Evolutionary conservation across 2,888 invertebrate species (phyloP).

Genomic region (Sturmia bella): DNA sequence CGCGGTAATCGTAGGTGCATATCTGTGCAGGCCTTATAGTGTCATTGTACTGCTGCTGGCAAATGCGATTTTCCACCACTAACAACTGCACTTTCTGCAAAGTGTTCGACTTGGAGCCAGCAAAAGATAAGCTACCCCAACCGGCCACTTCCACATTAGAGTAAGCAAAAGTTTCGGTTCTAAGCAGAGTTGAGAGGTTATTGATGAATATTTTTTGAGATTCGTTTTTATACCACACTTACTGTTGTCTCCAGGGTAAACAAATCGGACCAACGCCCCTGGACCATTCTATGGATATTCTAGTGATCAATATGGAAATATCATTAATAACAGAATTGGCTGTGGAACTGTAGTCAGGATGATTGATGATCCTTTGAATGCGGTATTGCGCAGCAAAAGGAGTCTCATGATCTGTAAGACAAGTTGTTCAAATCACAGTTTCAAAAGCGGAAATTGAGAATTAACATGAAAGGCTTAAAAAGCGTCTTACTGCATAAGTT

Average conservation of each 20-base stretch:
- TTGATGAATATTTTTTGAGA: neutral
- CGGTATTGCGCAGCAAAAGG: conserved; percentile 79
- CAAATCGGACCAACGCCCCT: conserved; percentile 84
- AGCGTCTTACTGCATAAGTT: no score
- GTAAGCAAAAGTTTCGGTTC: conserved; percentile 72
- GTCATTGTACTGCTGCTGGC: conserved; percentile 72
- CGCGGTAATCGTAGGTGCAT: conserved; percentile 75
- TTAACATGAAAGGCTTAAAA: no score
- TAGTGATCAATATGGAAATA: conserved; percentile 83
- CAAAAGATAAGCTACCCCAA: conserved; percentile 84
- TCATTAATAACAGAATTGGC: conserved; percentile 80
- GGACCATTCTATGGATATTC: conserved; percentile 81
- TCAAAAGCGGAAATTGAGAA: no score
- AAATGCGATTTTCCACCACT: conserved; percentile 74
- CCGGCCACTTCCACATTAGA: conserved; percentile 77
- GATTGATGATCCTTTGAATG: conserved; percentile 77
- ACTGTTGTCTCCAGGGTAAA: conserved; percentile 83
- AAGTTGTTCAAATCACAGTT: no score
- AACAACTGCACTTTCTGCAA: conserved; percentile 82
- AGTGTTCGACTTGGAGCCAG: conserved; percentile 82
- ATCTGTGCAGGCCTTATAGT: conserved; percentile 71
- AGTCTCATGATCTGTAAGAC: conserved; percentile 73
- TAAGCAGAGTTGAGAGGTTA: conserved; percentile 22
- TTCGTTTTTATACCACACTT: neutral
- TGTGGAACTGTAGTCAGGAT: conserved; percentile 73